These are phyloP conservation scores for Coenonympha glycerion DNA, from an alignment of 2,888 invertebrate species.

Conservation along the genomic window DNA sequence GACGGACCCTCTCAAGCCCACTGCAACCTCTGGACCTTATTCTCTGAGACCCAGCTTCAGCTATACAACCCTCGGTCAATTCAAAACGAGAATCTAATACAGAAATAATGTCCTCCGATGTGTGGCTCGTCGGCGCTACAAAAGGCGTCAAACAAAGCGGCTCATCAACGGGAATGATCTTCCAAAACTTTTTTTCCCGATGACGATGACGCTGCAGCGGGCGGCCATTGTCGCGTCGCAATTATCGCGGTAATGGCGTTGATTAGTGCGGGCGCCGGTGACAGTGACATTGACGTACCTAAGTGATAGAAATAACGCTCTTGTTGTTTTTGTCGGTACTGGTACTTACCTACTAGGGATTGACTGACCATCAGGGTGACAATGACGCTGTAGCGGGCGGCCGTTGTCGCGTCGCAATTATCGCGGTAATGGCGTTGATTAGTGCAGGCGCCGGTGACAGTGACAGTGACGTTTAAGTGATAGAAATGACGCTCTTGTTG, in stretches of 20 bases:
- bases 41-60: no score
- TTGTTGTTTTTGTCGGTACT: not conserved
- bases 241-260: conserved; percentile 23
- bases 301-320: not conserved
- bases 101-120: conserved; percentile 10
- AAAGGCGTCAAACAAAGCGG: conserved; percentile 28
- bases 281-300: not conserved
- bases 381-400: conserved; percentile 28
- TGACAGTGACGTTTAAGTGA: not conserved
- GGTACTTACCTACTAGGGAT: not conserved
- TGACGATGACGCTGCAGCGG: conserved; percentile 29
- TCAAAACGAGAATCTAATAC: not conserved
- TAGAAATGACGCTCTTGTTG: not conserved
- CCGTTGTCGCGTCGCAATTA: conserved; percentile 29
- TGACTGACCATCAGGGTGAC: not conserved
- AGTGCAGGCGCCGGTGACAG: not conserved
- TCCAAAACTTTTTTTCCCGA: conserved; percentile 24
- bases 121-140: conserved; percentile 9
- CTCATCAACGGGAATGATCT: conserved; percentile 29
- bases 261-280: conserved; percentile 6
- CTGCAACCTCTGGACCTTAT: no score
- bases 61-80: not conserved
- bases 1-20: no score
- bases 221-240: conserved; percentile 27
- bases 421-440: conserved; percentile 20